Conservation (phyloP, 1,140 invertebrate species). For the Nasonia giraulti region DNA sequence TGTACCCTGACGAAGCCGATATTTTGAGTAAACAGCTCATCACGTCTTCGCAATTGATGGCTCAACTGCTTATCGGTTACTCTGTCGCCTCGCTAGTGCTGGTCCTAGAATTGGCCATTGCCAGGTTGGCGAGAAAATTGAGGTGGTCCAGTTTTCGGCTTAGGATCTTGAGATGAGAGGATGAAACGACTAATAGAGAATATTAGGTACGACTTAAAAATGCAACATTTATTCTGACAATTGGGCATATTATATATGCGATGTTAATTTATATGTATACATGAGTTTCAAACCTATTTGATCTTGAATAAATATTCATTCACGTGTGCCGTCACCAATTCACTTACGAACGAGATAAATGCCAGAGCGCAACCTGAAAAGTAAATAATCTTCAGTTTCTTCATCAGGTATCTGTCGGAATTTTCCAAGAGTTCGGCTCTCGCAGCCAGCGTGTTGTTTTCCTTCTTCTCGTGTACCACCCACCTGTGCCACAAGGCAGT, state of each 20-base stretch:
- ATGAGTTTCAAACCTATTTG: neutral
- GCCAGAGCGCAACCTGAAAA: neutral
- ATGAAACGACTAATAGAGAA: neutral
- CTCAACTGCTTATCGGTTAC: neutral
- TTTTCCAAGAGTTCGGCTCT: neutral
- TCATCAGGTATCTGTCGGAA: neutral
- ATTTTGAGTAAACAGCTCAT: neutral
- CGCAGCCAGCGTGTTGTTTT: neutral
- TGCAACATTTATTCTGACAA: no score
- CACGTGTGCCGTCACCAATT: neutral
- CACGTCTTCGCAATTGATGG: neutral
- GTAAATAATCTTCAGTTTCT: neutral
- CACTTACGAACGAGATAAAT: neutral
- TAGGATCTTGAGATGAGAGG: no score
- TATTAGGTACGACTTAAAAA: neutral
- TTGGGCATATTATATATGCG: no score
- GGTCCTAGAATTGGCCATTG: neutral
- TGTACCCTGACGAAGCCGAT: neutral
- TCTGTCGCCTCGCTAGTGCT: neutral
- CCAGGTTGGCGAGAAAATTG: neutral
- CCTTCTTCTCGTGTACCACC: neutral
- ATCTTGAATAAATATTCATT: neutral
- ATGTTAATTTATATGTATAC: neutral
- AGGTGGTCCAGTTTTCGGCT: neutral
- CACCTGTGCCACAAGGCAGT: neutral